Percentiles rank a stretch among this genome's conserved stretches.
These are phyloP conservation scores for Nibea albiflora DNA, from an alignment of 2,113 vertebrate genomes.

Conservation along the genomic window DNA sequence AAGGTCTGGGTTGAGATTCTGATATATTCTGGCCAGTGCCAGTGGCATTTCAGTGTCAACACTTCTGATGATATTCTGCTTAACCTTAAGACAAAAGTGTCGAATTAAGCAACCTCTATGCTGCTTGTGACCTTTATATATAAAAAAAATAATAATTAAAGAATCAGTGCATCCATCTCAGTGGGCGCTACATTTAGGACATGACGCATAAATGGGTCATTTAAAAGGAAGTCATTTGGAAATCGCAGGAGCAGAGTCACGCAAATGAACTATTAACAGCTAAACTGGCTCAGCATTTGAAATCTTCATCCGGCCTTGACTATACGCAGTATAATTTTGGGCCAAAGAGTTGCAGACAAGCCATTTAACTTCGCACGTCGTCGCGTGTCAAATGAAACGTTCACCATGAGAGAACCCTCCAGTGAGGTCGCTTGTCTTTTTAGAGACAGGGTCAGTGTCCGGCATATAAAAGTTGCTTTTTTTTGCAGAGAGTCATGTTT, in stretches of 20 bases:
- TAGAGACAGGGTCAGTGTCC: not conserved
- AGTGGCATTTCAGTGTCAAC: conserved; percentile 68
- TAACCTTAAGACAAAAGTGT: conserved; percentile 61
- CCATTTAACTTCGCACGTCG: conserved; percentile 38
- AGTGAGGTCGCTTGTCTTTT: not conserved
- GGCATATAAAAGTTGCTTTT: not conserved
- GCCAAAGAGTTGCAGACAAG: conserved; percentile 30
- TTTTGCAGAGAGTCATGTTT: not conserved
- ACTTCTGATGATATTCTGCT: conserved; percentile 53
- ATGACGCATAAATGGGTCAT: conserved; percentile 9
- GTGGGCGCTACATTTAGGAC: conserved; percentile 14
- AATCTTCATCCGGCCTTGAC: not conserved
- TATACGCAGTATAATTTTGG: conserved; percentile 21
- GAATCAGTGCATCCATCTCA: conserved; percentile 30
- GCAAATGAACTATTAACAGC: conserved; percentile 16
- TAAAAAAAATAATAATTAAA: not conserved
- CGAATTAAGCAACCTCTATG: conserved; percentile 61
- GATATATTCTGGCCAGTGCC: conserved; percentile 49
- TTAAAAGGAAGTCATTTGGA: conserved; percentile 5
- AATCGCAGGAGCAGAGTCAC: not conserved
- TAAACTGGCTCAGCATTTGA: not conserved
- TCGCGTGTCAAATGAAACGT: conserved; percentile 42
- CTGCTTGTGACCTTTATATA: conserved; percentile 56
- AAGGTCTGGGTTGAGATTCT: conserved; percentile 45
- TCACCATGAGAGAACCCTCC: conserved; percentile 9